Base-by-base conservation (phyloP, 2,888 invertebrate genomes). In the Raillietiella orientalis region DNA sequence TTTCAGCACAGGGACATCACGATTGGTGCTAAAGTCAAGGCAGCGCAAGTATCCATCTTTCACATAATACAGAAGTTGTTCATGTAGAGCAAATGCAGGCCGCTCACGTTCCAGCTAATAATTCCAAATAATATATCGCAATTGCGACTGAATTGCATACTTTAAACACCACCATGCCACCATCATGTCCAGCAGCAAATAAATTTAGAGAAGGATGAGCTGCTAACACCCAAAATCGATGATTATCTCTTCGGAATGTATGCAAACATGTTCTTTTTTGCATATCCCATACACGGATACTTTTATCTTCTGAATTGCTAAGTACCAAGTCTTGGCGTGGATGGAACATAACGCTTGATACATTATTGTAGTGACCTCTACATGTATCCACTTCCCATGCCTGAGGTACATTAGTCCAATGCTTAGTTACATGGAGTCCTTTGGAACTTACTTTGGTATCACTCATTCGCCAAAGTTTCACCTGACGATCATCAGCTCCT, bases 311-410 rank as follows among this genome's bases (percentile, higher is more conserved):
- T 11, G 90, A 74, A 50, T 96, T 93, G 16, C 84, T 84, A 23
- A 99, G 52, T 32, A 99, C 77, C 16, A 93, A 55, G 42, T 99
- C 96, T 45, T 90, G 82, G 11, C 84, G 58, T 1, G 96, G 90
- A 50, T 96, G 93, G 52, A 96, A 96, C 23, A 87, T 49, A 0
- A 75, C 84, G 42, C 90, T 90, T 0, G 90, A 93, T 3, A 96
- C 93, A 47, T 99, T 99, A 55, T 93, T 87, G 55, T 93, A 96
- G 46, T 96, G 96, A 0, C 96, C 96, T n/a, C 96, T 65, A 39
- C 90, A 96, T 1, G 90, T 84, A 49, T 99, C 96, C 22, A 96
- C 79, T 45, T 96, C 93, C 90, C 90, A 93, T 0, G 90, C 93
- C 56, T 67, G 28, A 5, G 25, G 15, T 16, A 11, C 20, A 28